Evolutionary conservation across 2,113 vertebrate species (phyloP), one percentile per base, ranked within the genome.

Genomic region (Solea solea): DNA sequence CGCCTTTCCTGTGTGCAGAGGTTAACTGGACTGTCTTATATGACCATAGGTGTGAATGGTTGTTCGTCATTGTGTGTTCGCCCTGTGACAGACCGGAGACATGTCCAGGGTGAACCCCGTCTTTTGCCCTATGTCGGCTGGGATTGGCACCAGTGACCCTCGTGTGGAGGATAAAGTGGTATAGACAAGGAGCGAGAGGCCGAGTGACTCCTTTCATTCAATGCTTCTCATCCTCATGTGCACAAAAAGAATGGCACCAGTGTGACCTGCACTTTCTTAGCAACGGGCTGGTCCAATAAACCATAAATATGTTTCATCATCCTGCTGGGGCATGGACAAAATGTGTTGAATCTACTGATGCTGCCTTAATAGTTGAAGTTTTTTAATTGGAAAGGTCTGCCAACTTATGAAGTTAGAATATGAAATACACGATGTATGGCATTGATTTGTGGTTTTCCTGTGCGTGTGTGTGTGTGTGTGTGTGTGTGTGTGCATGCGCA

Each of bases 231-330:
- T 63, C 64, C 57, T 46, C 34, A 34, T 34, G 34, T 42, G 65
- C 51, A 63, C 6, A 50, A 27, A 58, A 49, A n/a, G 13, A 48
- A 63, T 53, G 64, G 28, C 34, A 50, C 45, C 8, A 8, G 1
- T 57, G 54, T 56, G 53, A 69, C 76, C 49, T 67, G 39, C 39
- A 15, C 28, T 56, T 49, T 65, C 46, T 39, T 53, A 75, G 68
- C 53, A 60, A 55, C 40, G 53, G 51, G 39, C 39, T 14, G 0
- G 16, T 64, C 28, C 21, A 68, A 44, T 34, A 53, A 0, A 3
- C 63, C 69, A 71, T 69, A 70, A 69, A 81, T 86, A 53, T 62
- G 10, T 65, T 81, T 74, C 51, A 63, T 77, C 59, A 69, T 73
- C 50, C 54, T 61, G 61, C 51, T 40, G 80, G 63, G 68, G 71